Evolutionary conservation across 2,888 invertebrate genomes (phyloP), one percentile per base, ranked within the genome.

Genomic region (Drosophila sordidula): DNA sequence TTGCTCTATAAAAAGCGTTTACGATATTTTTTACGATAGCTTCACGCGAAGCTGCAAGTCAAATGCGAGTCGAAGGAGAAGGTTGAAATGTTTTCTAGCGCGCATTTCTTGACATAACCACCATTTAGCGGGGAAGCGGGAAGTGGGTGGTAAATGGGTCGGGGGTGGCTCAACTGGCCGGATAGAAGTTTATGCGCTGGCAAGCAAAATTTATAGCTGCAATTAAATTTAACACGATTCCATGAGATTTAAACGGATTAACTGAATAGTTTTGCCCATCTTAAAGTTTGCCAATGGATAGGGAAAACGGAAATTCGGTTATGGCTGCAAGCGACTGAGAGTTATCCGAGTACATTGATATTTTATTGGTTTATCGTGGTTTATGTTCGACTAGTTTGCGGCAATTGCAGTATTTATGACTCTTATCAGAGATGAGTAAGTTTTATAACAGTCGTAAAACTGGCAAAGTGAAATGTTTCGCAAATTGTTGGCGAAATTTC

Each of bases 201-300:
- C 67, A 54, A 68, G 74, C 45, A 52, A 84, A 87, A 85, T 85
- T 85, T 85, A 89, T 89, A 52, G 86, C 88, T 70, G 77, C 89
- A 85, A 85, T 85, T 85, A 85, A 85, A 89, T 79, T 87, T 76
- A 87, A 87, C 88, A 87, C 72, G 86, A 89, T 81, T 71, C 67
- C 71, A 74, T 72, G 86, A 74, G 88, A 81, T 87, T 85, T 85
- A 70, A 89, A 61, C 78, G 89, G 81, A 83, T 89, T 87, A 83
- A 74, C 74, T 77, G 81, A 89, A 89, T 83, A 83, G 82, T 82
- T 82, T 75, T 47, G 62, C 67, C 44, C 74, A 78, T 64, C 65
- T 66, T 68, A 52, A 64, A 80, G 65, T 83, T 78, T 22, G 16
- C 22, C 26, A 32, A 25, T 9, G 18, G 16, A 14, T n/a, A 39